Evolutionary conservation across 2,113 vertebrate genomes (phyloP).

Genomic region (Rhinichthys klamathensis): DNA sequence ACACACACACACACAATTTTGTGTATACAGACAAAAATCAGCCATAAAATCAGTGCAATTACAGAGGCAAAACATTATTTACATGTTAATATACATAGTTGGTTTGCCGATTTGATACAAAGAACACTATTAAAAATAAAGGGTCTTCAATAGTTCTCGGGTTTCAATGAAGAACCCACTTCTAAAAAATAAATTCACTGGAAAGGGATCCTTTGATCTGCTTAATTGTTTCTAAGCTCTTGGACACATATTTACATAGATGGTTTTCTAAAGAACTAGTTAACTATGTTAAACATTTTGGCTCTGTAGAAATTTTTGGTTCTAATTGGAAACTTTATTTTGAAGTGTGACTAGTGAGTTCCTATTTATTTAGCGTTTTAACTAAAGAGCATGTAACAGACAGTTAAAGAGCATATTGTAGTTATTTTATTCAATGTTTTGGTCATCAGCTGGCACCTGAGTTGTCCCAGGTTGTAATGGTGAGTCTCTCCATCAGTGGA

Average conservation of each 20-base stretch:
- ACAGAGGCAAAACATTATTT: not conserved
- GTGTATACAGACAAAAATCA: conserved; percentile 5
- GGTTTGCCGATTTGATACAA: not conserved
- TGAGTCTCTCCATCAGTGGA: conserved; percentile 88
- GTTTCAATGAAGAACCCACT: not conserved
- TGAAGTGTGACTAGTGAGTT: not conserved
- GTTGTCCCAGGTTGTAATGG: conserved; percentile 90
- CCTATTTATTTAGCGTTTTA: not conserved
- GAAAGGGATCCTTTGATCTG: not conserved
- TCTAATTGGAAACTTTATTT: not conserved
- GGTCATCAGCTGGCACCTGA: conserved; percentile 77
- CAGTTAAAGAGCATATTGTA: not conserved
- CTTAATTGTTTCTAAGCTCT: not conserved
- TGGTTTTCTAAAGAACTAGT: not conserved
- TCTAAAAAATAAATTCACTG: not conserved
- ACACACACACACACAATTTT: conserved; percentile 6
- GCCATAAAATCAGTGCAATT: not conserved
- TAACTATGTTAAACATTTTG: too few species aligned
- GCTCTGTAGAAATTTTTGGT: not conserved
- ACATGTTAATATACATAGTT: not conserved
- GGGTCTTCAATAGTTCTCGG: not conserved
- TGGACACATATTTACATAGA: not conserved
- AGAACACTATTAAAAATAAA: not conserved
- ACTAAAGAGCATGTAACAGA: not conserved
- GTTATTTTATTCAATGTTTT: not conserved